phyloP scores from a whole-genome alignment of 2,797 vertebrate species.

The Chelon labrosus region DNA sequence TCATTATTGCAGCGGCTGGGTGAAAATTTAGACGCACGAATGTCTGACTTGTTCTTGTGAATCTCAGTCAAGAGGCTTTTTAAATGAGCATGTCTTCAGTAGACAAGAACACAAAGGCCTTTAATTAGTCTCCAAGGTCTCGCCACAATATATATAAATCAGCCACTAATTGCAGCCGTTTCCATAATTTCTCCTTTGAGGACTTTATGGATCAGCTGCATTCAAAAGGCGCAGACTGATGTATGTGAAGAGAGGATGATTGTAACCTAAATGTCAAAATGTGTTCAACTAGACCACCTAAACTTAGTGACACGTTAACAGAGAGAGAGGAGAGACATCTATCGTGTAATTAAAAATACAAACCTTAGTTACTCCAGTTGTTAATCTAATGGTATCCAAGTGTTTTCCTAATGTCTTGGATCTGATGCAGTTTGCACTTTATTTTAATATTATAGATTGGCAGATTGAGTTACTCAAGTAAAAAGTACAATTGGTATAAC shows the following conservation, averaged over 20 bases:
- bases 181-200: conserved; percentile 77
- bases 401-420: conserved; percentile 3
- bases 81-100: conserved; percentile 79
- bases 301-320: conserved; percentile 13
- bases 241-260: conserved; percentile 25
- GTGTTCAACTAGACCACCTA: not conserved
- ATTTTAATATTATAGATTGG: conserved; percentile 2
- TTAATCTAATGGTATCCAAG: not conserved
- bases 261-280: conserved; percentile 20
- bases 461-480: not conserved
- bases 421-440: not conserved
- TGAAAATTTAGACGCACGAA: conserved; percentile 71
- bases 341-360: not conserved
- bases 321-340: not conserved
- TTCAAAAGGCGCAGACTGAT: conserved; percentile 54
- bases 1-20: conserved; percentile 40
- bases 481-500: not conserved
- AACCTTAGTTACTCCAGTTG: not conserved
- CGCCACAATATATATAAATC: conserved; percentile 79
- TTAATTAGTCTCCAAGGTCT: conserved; percentile 85
- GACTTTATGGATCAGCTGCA: conserved; percentile 60
- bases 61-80: conserved; percentile 77
- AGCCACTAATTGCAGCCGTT: conserved; percentile 81
- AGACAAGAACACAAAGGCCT: conserved; percentile 79
- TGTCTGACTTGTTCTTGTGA: conserved; percentile 68